Conservation (phyloP, 2,888 invertebrate genomes). For the Philhelius pedissequus region DNA sequence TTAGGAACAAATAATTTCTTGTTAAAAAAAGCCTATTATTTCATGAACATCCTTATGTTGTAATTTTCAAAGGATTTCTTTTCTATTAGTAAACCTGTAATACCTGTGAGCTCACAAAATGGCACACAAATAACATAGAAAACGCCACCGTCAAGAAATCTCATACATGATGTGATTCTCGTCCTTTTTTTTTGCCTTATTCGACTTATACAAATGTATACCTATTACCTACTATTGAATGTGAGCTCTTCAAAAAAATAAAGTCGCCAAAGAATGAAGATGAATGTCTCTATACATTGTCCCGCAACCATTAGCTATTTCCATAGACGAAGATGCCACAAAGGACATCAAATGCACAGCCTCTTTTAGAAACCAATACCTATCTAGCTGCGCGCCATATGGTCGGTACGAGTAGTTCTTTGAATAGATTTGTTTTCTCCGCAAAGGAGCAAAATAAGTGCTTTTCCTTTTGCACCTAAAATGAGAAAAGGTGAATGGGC, state of each 20-base stretch:
- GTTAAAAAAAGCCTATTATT: conserved; percentile 29
- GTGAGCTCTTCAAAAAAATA: conserved; percentile 10
- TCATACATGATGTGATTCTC: conserved; percentile 29
- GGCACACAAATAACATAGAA: conserved; percentile 13
- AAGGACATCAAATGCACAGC: conserved; percentile 67
- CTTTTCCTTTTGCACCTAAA: conserved; percentile 49
- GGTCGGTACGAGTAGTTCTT: conserved; percentile 64
- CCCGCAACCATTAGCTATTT: conserved; percentile 61
- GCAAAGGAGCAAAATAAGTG: conserved; percentile 66
- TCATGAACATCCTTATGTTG: conserved; percentile 7
- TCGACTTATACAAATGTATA: too few species aligned
- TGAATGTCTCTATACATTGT: conserved; percentile 54
- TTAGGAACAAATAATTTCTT: neutral
- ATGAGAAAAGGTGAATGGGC: conserved; percentile 66
- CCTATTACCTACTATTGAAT: conserved; percentile 56
- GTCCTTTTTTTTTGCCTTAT: conserved; percentile 10
- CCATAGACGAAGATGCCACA: conserved; percentile 53
- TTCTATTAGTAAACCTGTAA: conserved; percentile 2
- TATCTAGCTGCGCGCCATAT: conserved; percentile 31
- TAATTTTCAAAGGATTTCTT: conserved; percentile 21
- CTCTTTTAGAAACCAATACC: conserved; percentile 64
- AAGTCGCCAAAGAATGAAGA: conserved; percentile 62
- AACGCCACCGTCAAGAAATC: conserved; percentile 24
- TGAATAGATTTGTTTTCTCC: conserved; percentile 54
- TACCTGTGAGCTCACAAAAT: conserved; percentile 12